Conservation (phyloP, 2,113 vertebrate species). For the Halichoeres trimaculatus region DNA sequence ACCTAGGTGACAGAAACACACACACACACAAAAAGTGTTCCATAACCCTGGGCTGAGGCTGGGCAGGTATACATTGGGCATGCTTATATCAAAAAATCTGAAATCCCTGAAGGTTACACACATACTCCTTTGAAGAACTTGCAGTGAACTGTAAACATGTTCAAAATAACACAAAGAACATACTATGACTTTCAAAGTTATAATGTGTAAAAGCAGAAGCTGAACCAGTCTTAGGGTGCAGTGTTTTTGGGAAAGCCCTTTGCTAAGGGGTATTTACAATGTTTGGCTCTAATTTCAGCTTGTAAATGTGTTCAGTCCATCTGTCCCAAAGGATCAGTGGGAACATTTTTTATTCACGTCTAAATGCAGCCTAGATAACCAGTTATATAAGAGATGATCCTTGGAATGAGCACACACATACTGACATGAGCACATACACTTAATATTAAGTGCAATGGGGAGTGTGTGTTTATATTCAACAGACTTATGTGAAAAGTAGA, state of each 20-base stretch:
- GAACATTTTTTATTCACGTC: constrained; percentile 13
- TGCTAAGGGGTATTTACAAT: constrained; percentile 16
- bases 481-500: not conserved
- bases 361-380: constrained; percentile 53
- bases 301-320: constrained; percentile 57
- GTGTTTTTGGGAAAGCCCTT: not conserved
- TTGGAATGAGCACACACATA: constrained; percentile 7
- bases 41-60: no score
- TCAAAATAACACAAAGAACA: no score
- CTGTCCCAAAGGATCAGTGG: constrained; percentile 54
- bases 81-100: no score
- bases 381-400: constrained; percentile 70
- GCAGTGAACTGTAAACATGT: no score
- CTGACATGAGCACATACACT: not conserved
- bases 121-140: no score
- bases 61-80: no score
- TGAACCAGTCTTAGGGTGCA: not conserved
- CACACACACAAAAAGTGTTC: constrained; percentile 31
- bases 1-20: constrained; percentile 78
- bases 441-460: no score
- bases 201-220: not conserved
- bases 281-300: constrained; percentile 19
- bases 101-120: no score
- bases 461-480: no score
- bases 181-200: not conserved